Percentiles rank a stretch among this genome's conserved stretches.
Conservation (phyloP, 2,113 vertebrate genomes). For the Leptobrachium leishanense region DNA sequence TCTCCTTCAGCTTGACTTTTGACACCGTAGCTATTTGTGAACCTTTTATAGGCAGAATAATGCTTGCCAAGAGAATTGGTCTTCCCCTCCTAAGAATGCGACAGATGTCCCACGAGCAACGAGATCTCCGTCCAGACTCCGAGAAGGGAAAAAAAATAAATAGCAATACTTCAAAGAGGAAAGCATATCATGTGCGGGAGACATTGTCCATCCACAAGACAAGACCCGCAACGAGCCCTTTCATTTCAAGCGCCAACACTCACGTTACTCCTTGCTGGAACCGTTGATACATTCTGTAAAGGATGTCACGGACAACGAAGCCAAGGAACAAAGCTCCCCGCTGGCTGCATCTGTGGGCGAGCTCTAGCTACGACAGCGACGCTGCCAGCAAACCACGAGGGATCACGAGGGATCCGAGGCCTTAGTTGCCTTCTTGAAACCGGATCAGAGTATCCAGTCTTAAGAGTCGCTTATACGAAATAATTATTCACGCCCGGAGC, state of each 20-base stretch:
- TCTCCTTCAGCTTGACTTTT: constrained; percentile 49
- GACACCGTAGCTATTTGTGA: constrained; percentile 49
- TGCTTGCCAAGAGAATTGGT: constrained; percentile 36
- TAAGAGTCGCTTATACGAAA: too few species aligned
- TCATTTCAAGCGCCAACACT: background rate
- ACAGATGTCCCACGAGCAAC: constrained; percentile 35
- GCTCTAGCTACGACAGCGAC: too few species aligned
- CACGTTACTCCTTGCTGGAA: background rate
- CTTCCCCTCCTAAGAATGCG: constrained; percentile 41
- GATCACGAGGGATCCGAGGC: too few species aligned
- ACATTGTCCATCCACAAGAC: constrained; percentile 9
- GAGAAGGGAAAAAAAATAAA: constrained; percentile 36
- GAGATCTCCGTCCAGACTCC: background rate
- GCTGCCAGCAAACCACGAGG: too few species aligned
- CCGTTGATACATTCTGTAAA: background rate
- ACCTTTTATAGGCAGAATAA: constrained; percentile 42
- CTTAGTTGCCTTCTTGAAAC: too few species aligned
- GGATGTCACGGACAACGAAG: background rate
- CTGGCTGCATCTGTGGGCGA: too few species aligned
- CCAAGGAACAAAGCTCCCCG: background rate
- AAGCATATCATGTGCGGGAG: background rate
- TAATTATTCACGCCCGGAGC: too few species aligned
- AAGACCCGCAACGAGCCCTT: background rate
- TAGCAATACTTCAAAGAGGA: constrained; percentile 20
- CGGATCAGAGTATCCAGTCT: too few species aligned